Evolutionary conservation across 1,140 invertebrate species (phyloP).

Genomic region (Colletes gigas): DNA sequence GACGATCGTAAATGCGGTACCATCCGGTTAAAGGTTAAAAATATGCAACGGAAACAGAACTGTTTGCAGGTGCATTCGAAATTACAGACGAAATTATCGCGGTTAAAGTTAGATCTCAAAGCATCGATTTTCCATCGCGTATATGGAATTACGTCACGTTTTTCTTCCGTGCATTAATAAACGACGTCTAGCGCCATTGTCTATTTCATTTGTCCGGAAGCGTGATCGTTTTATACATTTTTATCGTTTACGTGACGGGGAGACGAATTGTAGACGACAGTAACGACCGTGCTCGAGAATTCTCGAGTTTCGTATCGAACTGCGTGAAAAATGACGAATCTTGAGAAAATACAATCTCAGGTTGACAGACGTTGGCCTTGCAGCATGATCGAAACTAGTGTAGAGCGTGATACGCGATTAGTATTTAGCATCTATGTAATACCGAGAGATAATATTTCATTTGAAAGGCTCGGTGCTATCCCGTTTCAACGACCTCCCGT

Average conservation of each 20-base stretch:
- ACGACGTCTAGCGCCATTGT: background rate
- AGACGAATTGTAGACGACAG: background rate
- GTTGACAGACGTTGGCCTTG: constrained; percentile 32
- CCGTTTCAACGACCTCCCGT: constrained; percentile 2
- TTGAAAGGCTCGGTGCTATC: background rate
- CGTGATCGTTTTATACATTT: constrained; percentile 6
- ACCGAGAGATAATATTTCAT: constrained; percentile 2
- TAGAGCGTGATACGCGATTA: constrained; percentile 12
- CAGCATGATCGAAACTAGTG: constrained; percentile 11
- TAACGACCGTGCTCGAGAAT: no score
- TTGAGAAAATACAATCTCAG: no score
- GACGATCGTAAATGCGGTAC: background rate
- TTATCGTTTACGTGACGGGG: background rate
- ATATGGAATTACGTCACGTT: constrained; percentile 21
- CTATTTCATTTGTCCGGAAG: background rate
- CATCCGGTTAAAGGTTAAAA: constrained; percentile 18
- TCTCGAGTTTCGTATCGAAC: no score
- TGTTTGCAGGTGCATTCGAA: constrained; percentile 21
- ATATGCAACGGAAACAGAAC: constrained; percentile 20
- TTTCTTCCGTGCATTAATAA: constrained; percentile 16
- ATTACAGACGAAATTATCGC: constrained; percentile 29
- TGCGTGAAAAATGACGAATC: no score
- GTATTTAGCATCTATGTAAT: constrained; percentile 31
- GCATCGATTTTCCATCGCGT: constrained; percentile 48
- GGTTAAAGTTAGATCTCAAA: constrained; percentile 38